A percentile compares a stretch with the other conserved stretches of the same genome.
Conservation (phyloP, 2,888 invertebrate genomes). For the Podabrus alpinus region DNA sequence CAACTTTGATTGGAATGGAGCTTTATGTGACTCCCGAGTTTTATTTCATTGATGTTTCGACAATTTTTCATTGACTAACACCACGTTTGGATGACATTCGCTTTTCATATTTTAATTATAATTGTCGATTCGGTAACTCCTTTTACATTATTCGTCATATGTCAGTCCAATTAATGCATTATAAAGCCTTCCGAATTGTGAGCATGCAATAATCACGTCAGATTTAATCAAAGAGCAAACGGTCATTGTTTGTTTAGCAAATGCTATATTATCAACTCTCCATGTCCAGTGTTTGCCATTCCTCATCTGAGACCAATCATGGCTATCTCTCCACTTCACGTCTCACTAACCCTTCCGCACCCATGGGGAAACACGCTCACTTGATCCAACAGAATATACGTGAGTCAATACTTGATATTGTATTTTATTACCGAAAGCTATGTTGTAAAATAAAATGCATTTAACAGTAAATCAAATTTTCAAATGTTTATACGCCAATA, state of each 20-base stretch:
- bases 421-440: background rate
- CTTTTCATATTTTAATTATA: background rate
- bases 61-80: conserved; percentile 43
- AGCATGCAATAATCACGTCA: conserved; percentile 46
- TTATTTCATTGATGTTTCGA: conserved; percentile 43
- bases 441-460: background rate
- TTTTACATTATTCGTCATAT: conserved; percentile 10
- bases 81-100: conserved; percentile 41
- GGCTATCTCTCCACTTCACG: conserved; percentile 30
- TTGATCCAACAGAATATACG: conserved; percentile 40
- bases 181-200: conserved; percentile 37
- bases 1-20: conserved; percentile 24
- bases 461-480: background rate
- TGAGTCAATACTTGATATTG: conserved; percentile 36
- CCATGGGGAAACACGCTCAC: conserved; percentile 39
- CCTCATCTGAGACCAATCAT: conserved; percentile 47
- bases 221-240: conserved; percentile 49
- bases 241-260: conserved; percentile 44
- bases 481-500: background rate
- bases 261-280: conserved; percentile 48
- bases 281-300: conserved; percentile 47
- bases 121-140: background rate
- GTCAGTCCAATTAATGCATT: conserved; percentile 21
- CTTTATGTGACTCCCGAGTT: conserved; percentile 37
- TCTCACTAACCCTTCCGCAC: conserved; percentile 29